Evolutionary conservation across 2,888 invertebrate genomes (phyloP).

Genomic region (Sepioteuthis lessoniana): DNA sequence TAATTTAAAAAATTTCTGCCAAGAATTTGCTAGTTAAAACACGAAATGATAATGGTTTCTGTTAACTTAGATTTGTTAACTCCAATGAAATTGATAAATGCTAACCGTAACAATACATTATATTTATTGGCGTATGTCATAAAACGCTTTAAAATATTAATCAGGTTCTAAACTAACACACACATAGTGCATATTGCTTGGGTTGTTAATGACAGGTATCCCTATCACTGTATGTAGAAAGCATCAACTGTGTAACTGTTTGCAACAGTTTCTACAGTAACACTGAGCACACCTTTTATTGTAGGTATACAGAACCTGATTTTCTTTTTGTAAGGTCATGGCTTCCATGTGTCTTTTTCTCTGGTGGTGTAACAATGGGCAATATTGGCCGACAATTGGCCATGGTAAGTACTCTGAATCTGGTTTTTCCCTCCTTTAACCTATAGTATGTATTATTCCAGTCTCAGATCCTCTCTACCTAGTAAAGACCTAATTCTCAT

Average conservation of each 20-base stretch:
- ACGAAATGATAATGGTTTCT: no score
- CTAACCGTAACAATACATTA: no score
- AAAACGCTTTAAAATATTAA: no score
- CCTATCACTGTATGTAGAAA: neutral
- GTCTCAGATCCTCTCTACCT: no score
- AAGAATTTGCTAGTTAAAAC: no score
- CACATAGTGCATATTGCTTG: neutral
- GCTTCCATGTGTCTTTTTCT: slow-evolving; percentile 76
- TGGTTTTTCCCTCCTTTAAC: neutral
- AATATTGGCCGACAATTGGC: slow-evolving; percentile 76
- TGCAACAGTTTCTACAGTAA: slow-evolving; percentile 40
- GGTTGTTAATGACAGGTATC: neutral
- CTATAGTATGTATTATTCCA: no score
- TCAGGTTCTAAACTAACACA: no score
- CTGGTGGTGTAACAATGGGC: slow-evolving; percentile 77
- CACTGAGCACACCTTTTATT: slow-evolving; percentile 50
- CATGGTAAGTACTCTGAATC: slow-evolving; percentile 60
- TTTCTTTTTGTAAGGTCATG: slow-evolving; percentile 76
- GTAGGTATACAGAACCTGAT: slow-evolving; percentile 75
- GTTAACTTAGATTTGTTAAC: no score
- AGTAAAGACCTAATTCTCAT: no score
- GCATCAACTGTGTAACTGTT: neutral
- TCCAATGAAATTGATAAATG: no score
- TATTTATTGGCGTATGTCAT: no score
- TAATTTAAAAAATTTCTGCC: no score